Conservation (phyloP, 1,140 invertebrate species). For the Drosophila jambulina region DNA sequence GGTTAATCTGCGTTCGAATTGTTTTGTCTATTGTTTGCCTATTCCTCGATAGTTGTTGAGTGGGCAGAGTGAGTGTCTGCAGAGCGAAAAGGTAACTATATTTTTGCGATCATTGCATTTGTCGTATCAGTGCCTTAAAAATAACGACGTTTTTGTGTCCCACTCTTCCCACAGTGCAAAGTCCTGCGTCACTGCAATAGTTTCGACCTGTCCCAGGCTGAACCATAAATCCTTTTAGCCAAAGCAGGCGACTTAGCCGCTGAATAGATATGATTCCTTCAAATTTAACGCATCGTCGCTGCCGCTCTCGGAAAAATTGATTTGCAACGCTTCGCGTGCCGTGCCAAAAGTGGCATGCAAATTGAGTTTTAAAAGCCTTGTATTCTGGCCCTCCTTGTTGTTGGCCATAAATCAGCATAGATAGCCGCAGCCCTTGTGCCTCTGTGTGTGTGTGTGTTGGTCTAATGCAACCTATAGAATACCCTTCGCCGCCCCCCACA, state of each 20-base stretch:
- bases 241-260: constrained; percentile 31
- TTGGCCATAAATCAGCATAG: constrained; percentile 74
- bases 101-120: background rate
- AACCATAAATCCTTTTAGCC: constrained; percentile 67
- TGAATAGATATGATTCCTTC: constrained; percentile 63
- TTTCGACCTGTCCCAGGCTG: constrained; percentile 40
- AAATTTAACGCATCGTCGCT: constrained; percentile 77
- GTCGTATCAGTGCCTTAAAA: no score
- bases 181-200: constrained; percentile 54
- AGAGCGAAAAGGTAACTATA: background rate
- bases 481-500: background rate
- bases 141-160: no score
- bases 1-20: constrained; percentile 78
- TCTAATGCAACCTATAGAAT: constrained; percentile 68
- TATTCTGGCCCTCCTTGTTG: constrained; percentile 39
- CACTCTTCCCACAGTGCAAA: background rate
- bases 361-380: constrained; percentile 78
- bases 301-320: constrained; percentile 55
- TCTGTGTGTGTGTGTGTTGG: constrained; percentile 40
- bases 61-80: background rate
- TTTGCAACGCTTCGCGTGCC: constrained; percentile 41
- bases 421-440: constrained; percentile 44
- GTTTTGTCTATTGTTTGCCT: constrained; percentile 69
- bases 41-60: constrained; percentile 20
- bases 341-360: constrained; percentile 77